Evolutionary conservation across 2,797 vertebrate genomes (phyloP).

Genomic region (Chloroceryle inda): DNA sequence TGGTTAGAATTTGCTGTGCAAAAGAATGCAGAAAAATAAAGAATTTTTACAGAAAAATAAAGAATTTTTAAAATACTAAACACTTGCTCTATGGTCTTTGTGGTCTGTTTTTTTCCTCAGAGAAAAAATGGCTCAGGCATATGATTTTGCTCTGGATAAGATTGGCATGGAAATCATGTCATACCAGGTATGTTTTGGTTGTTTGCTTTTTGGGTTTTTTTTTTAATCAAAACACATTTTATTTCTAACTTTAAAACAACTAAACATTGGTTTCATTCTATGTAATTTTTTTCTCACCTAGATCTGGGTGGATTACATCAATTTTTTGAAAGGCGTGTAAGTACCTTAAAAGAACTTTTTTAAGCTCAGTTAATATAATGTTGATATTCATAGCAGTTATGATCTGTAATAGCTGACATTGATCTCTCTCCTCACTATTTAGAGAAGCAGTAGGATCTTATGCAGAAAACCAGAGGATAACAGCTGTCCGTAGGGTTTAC

Average conservation of each 20-base stretch:
- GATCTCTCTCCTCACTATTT: constrained; percentile 63
- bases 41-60: constrained; percentile 35
- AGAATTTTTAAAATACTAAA: constrained; percentile 32
- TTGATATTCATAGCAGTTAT: constrained; percentile 53
- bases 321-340: constrained; percentile 99
- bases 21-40: constrained; percentile 49
- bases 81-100: constrained; percentile 56
- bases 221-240: background rate
- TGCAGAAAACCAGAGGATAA: constrained; percentile 98
- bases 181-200: constrained; percentile 89
- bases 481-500: constrained; percentile 96
- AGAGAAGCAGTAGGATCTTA: constrained; percentile 99
- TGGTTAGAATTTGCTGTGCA: constrained; percentile 24
- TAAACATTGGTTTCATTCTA: constrained; percentile 51
- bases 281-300: constrained; percentile 80
- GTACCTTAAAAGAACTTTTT: constrained; percentile 75
- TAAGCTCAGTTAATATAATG: background rate
- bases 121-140: constrained; percentile 99
- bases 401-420: constrained; percentile 42
- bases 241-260: constrained; percentile 14
- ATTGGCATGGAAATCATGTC: constrained; percentile 99
- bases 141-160: constrained; percentile 99
- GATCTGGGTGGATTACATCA: constrained; percentile 99
- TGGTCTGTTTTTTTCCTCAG: constrained; percentile 80
- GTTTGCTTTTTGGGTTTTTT: no score